These are phyloP conservation scores for Centropus unirufus DNA, from an alignment of 2,113 vertebrate species.

Conservation along the genomic window DNA sequence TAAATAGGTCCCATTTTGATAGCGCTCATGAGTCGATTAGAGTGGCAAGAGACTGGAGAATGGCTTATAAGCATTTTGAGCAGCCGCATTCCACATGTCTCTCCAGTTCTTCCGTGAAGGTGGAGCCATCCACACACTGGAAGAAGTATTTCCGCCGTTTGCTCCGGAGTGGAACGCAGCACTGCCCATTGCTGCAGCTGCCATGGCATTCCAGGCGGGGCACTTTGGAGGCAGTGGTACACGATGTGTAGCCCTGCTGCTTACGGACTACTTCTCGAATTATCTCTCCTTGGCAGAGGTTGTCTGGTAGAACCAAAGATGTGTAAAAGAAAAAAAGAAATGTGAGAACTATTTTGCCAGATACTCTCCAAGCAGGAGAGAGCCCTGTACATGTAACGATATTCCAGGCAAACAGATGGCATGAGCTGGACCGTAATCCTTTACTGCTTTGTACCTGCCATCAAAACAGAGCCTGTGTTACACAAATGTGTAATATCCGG, in stretches of 20 bases:
- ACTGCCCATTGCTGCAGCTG: slow-evolving; percentile 82
- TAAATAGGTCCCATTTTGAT: slow-evolving; percentile 74
- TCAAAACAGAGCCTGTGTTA: neutral
- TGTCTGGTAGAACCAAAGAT: slow-evolving; percentile 74
- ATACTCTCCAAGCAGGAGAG: neutral
- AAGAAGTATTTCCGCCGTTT: slow-evolving; percentile 91
- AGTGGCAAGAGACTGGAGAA: slow-evolving; percentile 4
- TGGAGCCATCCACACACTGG: slow-evolving; percentile 90
- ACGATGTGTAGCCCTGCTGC: slow-evolving; percentile 85
- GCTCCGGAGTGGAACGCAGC: slow-evolving; percentile 89
- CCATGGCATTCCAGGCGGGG: slow-evolving; percentile 86
- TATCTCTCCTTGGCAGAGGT: slow-evolving; percentile 86
- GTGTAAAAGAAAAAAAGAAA: neutral
- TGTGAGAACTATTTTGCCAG: neutral
- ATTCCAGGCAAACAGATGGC: neutral
- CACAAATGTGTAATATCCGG: slow-evolving; percentile 26
- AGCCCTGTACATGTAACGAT: neutral
- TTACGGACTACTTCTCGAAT: slow-evolving; percentile 89
- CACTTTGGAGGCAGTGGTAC: slow-evolving; percentile 85
- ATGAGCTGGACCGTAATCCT: neutral
- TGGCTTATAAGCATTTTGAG: slow-evolving; percentile 81
- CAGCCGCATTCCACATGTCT: slow-evolving; percentile 92
- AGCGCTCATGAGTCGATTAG: slow-evolving; percentile 65
- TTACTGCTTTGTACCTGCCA: slow-evolving; percentile 26
- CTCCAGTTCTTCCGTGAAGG: slow-evolving; percentile 93